A percentile compares a stretch with the other conserved stretches of the same genome.
phyloP scores from a whole-genome alignment of 2,888 invertebrate species.

The Drosophila kanekoi region DNA sequence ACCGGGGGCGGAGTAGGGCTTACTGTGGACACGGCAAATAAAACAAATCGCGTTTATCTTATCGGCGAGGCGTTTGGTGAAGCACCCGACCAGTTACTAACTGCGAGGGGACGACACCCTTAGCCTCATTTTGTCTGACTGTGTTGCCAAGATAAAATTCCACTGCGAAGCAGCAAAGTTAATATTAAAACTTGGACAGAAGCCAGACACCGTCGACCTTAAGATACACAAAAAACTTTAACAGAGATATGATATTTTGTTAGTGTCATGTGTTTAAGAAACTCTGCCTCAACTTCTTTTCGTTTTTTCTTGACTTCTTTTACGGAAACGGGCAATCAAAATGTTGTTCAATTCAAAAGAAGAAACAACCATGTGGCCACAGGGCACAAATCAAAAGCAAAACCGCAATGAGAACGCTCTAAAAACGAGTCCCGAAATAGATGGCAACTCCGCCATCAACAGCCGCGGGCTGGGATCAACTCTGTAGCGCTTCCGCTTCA shows the following conservation, averaged over 20 bases:
- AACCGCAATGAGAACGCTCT: conserved; percentile 28
- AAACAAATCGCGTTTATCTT: conserved; percentile 55
- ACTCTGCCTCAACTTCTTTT: conserved; percentile 19
- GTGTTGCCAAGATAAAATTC: conserved; percentile 58
- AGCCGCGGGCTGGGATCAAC: too few species aligned
- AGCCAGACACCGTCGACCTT: conserved; percentile 17
- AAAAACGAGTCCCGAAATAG: conserved; percentile 45
- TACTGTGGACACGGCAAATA: conserved; percentile 38
- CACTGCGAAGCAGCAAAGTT: conserved; percentile 20
- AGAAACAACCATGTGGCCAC: conserved; percentile 34
- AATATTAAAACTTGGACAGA: conserved; percentile 15
- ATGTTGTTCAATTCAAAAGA: conserved; percentile 26
- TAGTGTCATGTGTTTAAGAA: conserved; percentile 5
- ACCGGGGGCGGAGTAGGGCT: neutral
- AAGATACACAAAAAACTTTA: conserved; percentile 1
- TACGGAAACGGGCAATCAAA: conserved; percentile 45
- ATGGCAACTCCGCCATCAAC: conserved; percentile 1
- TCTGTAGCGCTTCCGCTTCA: conserved; percentile 31
- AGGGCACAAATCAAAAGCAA: conserved; percentile 20
- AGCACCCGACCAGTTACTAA: conserved; percentile 28
- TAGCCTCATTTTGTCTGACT: conserved; percentile 45
- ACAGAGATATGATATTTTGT: conserved; percentile 5
- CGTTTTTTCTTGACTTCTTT: neutral
- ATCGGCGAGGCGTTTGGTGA: conserved; percentile 46
- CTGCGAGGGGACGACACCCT: conserved; percentile 33